Conservation (phyloP, 1,140 invertebrate genomes). For the Bombus confusus region DNA sequence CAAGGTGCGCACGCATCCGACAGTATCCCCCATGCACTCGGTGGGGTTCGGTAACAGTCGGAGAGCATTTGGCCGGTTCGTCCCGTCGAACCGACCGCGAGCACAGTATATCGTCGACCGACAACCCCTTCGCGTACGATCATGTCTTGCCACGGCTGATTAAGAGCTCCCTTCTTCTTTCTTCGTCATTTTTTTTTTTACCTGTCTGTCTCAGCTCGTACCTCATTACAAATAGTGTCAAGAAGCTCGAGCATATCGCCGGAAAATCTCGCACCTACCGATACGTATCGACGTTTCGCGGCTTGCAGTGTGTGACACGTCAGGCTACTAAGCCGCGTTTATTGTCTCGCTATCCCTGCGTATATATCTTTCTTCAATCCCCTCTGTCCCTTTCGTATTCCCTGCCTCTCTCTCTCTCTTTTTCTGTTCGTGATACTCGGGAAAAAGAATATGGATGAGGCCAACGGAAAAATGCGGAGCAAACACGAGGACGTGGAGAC, state of each 20-base stretch:
- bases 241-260: background rate
- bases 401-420: background rate
- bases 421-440: background rate
- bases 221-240: background rate
- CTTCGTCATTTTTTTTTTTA: background rate
- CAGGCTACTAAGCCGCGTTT: conserved; percentile 17
- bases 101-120: conserved; percentile 59
- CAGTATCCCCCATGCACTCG: conserved; percentile 31
- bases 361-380: background rate
- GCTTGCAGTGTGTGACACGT: conserved; percentile 17
- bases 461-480: conserved; percentile 52
- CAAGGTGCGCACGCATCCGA: conserved; percentile 40
- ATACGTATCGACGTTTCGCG: conserved; percentile 43
- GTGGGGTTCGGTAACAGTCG: conserved; percentile 35
- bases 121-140: conserved; percentile 52
- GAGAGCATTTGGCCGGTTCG: conserved; percentile 25
- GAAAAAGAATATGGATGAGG: conserved; percentile 30
- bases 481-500: conserved; percentile 67
- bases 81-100: conserved; percentile 35
- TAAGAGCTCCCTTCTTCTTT: background rate
- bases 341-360: background rate
- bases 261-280: background rate
- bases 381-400: background rate
- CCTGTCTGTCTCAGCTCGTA: background rate
- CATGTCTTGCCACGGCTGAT: conserved; percentile 28